Evolutionary conservation across 2,113 vertebrate genomes (phyloP), one percentile per base, ranked within the genome.

Genomic region (Cyphomyrus discorhynchus): DNA sequence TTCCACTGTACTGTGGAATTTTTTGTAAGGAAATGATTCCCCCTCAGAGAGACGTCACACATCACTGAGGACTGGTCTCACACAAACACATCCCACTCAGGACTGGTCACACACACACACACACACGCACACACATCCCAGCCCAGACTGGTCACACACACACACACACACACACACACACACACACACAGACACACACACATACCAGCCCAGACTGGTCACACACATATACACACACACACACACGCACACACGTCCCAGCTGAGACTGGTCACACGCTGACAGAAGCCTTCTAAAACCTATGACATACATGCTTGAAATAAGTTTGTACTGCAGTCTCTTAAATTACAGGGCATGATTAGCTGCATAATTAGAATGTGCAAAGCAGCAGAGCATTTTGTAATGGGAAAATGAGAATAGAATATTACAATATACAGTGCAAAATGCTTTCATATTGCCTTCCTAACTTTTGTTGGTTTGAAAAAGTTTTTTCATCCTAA

Each of bases 121-220:
- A 35, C n/a, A 88, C 42, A 86, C 27, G 21, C n/a, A 88, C 90
- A 88, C 90, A 87, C 90, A 85, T 85, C 77, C 88, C 45, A 82
- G 58, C 86, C 56, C 8, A 19, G 56, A n/a, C 56, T 8, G 56
- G 21, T 62, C 58, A 31, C 45, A 52, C 58, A 3, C 66, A 62
- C 47, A 49, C 2, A 49, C 47, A 3, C 47, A 49, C 90, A 88
- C 90, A 87, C 90, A 85, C 56, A 31, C 45, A 49, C 1, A 49
- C 9, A 49, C 46, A 2, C 35, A 10, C 31, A 53, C 49, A n/a
- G n/a, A n/a, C n/a, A n/a, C n/a, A n/a, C n/a, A 17, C 5, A 42
- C 39, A 42, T 87, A 62, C 87, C 27, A 80, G 52, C 82, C 50
- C 1, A 5, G 53, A 21, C 53, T 58, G 53, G 53, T 58, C 58